Base-by-base conservation (phyloP, 1,140 invertebrate genomes). In the Drosophila fuyamai region DNA sequence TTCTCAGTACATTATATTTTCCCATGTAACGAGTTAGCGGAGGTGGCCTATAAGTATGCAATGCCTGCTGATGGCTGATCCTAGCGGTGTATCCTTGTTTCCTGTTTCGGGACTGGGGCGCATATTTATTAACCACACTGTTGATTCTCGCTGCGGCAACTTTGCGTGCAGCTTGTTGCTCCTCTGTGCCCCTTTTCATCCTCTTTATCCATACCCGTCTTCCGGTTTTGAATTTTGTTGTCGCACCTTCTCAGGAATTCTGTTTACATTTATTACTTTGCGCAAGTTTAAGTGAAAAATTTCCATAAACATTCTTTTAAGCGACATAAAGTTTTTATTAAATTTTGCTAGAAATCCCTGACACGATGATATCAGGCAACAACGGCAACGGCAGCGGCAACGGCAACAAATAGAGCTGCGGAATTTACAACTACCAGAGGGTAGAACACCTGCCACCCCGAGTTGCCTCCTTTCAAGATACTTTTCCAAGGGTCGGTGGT, bases 251-350 rank as follows among this genome's bases (percentile, higher is more conserved):
- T 83, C 88, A 89, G 81, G 88, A 91, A 91, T 90, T 91, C 88
- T 91, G 88, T 89, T 91, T 89, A 91, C 88, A 91, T 91, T 91
- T 91, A 91, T 91, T 91, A 91, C 88, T 91, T 91, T 91, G 88
- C 83, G 81, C 83, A 91, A 91, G 83, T 91, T 91, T 91, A 91
- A 91, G 88, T 91, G 88, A 91, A 91, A 91, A 91, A 91, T 91
- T 91, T 91, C 88, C 89, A 91, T 91, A 91, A 91, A 91, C 88
- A 91, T 91, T 91, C 88, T 91, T 91, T 91, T 91, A 91, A 91
- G 83, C 83, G 80, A 91, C 88, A 91, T 91, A 91, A 91, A 91
- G 88, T 91, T 91, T 90, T 89, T 90, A 91, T 91, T 90, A 91
- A 90, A 90, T 91, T 90, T 90, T 90, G 80, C 84, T 90, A 84